Evolutionary conservation across 2,888 invertebrate genomes (phyloP), one percentile per base, ranked within the genome.

Genomic region (Acleris cristana): DNA sequence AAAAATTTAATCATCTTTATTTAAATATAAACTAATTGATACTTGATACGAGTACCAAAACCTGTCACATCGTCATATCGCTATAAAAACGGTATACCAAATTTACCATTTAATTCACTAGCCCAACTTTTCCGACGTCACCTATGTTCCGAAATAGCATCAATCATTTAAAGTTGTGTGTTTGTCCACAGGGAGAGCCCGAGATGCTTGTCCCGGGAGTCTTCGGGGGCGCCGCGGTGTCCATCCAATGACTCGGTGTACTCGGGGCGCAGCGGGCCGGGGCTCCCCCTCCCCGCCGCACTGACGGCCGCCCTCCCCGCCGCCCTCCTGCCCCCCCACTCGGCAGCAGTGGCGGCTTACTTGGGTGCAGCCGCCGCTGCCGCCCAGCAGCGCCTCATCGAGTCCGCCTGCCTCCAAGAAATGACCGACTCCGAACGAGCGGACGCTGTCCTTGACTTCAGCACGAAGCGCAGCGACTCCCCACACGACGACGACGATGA

Each of bases 281-380:
- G 89, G 40, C 81, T 90, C 45, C 89, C 89, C 19, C 83, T 90
- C 66, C 86, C 89, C 51, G 93, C 95, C 26, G 96, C 96, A 84
- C 94, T 96, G 72, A 94, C 95, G 54, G 91, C 90, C 5, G 95
- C 95, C 48, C 93, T 96, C 76, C 95, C 95, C 49, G 94, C 95
- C 30, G 94, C 95, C 12, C 92, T 96, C 21, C 84, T 96, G 76
- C 96, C 96, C 21, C 95, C 96, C 40, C 96, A 96, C 85, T 96
- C 96, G 5, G 96, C 96, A 3, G 96, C 96, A 3, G 96, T 97
- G 93, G 96, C 96, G 26, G 97, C 96, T 7, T 96, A 96, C 83
- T 93, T 96, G 65, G 95, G 95, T 69, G 96, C 96, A 4, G 95
- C 95, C 19, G 95, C 95, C 7, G 95, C 95, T 3, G 95, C 95